Percentiles rank a stretch among this genome's conserved stretches.
Evolutionary conservation across 1,140 invertebrate genomes (phyloP).

Genomic region (Leptinotarsa undecemlineata): DNA sequence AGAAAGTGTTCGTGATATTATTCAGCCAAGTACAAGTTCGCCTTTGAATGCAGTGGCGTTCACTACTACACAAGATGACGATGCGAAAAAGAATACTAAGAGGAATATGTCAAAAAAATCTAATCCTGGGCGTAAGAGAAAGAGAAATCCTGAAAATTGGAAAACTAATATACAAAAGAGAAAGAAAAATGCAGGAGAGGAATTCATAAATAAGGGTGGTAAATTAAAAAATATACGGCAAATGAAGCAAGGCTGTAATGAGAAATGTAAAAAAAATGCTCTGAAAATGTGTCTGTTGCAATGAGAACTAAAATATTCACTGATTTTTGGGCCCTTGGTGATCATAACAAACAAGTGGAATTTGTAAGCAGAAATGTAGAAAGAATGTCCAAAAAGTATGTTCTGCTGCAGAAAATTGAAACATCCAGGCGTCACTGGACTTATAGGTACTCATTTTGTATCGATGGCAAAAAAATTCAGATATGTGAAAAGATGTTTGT

Average conservation of each 20-base stretch:
- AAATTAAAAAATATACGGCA: neutral
- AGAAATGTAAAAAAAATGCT: neutral
- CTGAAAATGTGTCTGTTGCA: neutral
- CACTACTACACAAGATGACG: neutral
- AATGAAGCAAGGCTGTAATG: constrained; percentile 1
- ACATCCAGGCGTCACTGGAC: neutral
- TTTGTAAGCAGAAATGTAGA: neutral
- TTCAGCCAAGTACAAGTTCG: neutral
- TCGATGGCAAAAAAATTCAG: neutral
- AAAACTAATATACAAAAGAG: neutral
- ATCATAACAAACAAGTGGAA: neutral
- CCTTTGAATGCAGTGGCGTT: neutral
- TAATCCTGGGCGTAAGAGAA: neutral
- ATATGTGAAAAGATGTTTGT: constrained; percentile 7
- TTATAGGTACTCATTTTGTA: neutral
- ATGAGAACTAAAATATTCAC: neutral
- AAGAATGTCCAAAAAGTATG: neutral
- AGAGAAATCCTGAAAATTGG: neutral
- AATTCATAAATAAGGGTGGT: neutral
- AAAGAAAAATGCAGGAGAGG: neutral
- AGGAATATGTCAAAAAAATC: constrained; percentile 5
- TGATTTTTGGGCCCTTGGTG: neutral
- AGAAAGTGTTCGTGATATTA: neutral
- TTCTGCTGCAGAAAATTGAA: neutral
- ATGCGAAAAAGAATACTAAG: neutral